Percentiles rank a stretch among this genome's conserved stretches.
Evolutionary conservation across 1,140 invertebrate genomes (phyloP).

Genomic region (Yoshiicerus persimilis): DNA sequence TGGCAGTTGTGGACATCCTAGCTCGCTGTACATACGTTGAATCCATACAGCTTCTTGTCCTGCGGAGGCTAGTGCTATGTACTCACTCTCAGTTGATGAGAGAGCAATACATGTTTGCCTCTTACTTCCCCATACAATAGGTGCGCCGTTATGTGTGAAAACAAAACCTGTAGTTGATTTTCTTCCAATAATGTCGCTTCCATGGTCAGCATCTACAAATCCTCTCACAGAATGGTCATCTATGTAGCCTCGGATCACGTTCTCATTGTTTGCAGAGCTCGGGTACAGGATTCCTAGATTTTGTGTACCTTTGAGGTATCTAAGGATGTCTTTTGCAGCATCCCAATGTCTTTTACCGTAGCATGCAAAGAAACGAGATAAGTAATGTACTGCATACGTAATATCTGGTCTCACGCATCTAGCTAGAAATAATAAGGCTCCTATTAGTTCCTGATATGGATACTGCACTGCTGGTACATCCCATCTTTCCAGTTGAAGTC

Average conservation of each 20-base stretch:
- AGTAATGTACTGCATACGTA: not conserved
- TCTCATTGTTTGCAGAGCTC: too few species aligned
- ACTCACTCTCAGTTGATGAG: slow-evolving; percentile 52
- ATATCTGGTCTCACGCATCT: slow-evolving; percentile 53
- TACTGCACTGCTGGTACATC: not conserved
- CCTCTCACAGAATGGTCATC: not conserved
- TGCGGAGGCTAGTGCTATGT: slow-evolving; percentile 47
- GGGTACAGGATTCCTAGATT: not conserved
- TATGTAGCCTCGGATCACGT: not conserved
- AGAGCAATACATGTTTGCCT: slow-evolving; percentile 49
- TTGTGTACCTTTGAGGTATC: slow-evolving; percentile 2
- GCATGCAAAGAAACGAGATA: not conserved
- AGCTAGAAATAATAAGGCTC: slow-evolving; percentile 53
- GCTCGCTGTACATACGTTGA: not conserved
- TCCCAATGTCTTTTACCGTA: not conserved
- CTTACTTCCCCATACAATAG: slow-evolving; percentile 46
- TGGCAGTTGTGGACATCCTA: not conserved
- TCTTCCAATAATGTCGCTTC: slow-evolving; percentile 31
- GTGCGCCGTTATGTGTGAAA: slow-evolving; percentile 34
- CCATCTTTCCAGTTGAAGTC: not conserved
- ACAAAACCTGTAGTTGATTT: slow-evolving; percentile 43
- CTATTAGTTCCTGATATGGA: slow-evolving; percentile 1
- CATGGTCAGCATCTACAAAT: slow-evolving; percentile 33
- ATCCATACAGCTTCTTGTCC: slow-evolving; percentile 49
- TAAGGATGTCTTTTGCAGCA: not conserved